These are phyloP conservation scores for Xenus cinereus DNA, from an alignment of 2,113 vertebrate species.

Conservation along the genomic window DNA sequence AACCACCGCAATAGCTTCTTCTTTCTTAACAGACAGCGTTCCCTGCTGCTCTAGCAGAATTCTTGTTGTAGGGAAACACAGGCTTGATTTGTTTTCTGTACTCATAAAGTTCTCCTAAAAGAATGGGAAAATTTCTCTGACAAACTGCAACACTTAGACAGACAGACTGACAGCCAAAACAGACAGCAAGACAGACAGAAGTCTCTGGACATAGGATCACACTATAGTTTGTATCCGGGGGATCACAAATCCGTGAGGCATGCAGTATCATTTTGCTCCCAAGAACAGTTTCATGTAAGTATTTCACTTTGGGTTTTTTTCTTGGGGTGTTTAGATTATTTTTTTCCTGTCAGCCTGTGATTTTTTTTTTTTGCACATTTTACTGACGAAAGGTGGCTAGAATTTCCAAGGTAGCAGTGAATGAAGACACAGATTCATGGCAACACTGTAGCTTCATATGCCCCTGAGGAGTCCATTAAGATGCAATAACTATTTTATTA, in stretches of 20 bases:
- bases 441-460: background rate
- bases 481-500: constrained; percentile 3
- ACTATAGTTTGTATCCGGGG: background rate
- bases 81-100: background rate
- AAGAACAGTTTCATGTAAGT: constrained; percentile 51
- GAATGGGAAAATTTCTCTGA: background rate
- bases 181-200: background rate
- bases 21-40: background rate
- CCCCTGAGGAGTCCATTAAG: background rate
- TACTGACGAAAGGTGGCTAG: background rate
- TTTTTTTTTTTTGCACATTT: background rate
- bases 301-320: background rate
- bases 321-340: background rate
- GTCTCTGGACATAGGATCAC: background rate
- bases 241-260: background rate
- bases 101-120: background rate
- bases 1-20: background rate
- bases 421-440: background rate
- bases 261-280: constrained; percentile 36
- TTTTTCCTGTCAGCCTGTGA: background rate
- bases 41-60: background rate
- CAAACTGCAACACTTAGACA: background rate
- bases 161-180: background rate
- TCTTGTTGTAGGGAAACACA: background rate
- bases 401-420: background rate